Evolutionary conservation across 2,113 vertebrate species (phyloP), one percentile per base, ranked within the genome.

Genomic region (Lagopus muta): DNA sequence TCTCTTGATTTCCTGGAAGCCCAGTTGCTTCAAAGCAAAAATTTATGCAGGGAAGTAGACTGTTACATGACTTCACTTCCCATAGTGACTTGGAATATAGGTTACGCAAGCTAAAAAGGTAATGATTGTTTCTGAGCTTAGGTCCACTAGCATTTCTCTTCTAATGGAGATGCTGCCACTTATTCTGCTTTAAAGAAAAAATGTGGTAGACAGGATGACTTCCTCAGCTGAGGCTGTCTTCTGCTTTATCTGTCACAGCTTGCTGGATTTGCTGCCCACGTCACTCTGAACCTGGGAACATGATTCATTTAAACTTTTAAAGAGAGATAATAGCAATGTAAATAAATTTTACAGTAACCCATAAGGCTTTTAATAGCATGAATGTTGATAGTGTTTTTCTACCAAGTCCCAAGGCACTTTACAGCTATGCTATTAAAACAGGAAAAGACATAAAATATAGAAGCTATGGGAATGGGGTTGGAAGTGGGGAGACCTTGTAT

Each of bases 321-420:
- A 70, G 52, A 82, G 60, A 36, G 74, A 88, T 78, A 95, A 73
- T 86, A 73, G 65, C 92, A 88, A 69, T 47, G 57, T 80, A 97
- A 95, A 96, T 93, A 92, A 94, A 94, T 96, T 96, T 97, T 96
- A 96, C 60, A 89, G 74, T 89, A 95, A 57, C 81, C 61, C 17
- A 11, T 94, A 97, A 95, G 79, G 89, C 70, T 95, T 96, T 86
- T 95, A 95, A 93, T 86, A 95, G 55, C 89, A 48, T 91, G 61
- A 87, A 76, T 88, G 93, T 96, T 96, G 90, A 95, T 78, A 88
- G 61, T 70, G 76, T 95, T 95, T 94, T 96, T 62, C 89, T 93
- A 61, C 38, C 24, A 90, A 95, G 70, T 96, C 94, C 81, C 4
- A 3, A 76, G 95, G 83, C n/a, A 76, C 70, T 97, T 96, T 94